Evolutionary conservation across 64 coral and sea anemone species (phyloP), one percentile per base, ranked within the genome.

Genomic region (Montipora cactus): DNA sequence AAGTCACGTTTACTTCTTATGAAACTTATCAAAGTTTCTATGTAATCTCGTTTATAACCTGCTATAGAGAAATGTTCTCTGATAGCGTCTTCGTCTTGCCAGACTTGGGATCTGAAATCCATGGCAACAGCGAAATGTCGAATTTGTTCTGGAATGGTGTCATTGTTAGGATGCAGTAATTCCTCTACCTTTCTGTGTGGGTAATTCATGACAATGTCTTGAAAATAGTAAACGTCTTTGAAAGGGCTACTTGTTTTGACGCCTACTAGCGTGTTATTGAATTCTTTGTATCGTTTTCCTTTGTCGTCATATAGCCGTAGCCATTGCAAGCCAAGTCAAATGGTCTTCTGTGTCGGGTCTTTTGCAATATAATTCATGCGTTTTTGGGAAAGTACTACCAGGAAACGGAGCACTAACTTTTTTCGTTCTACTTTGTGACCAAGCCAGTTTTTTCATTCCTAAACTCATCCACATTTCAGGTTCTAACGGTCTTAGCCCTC

Each of bases 401-500:
- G 19, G 6, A 7, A n/a, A 5, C 21, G 69, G n/a, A 20, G 15
- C 4, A 2, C 19, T 23, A 6, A 73, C 1, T 44, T 55, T 1
- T 51, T 75, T 77, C 69, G 82, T 1, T 79, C 48, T 22, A 84
- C 49, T 64, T 90, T 89, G 8, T 3, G 59, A 64, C 59, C 59
- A 64, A 11, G 59, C 59, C 4, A 64, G 8, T 15, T 64, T 64
- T 64, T 51, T 44, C 10, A 79, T 22, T 0, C 78, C 53, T 1
- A 95, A 18, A 19, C 69, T 20, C 16, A 95, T 37, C 15, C 79
- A 66, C 93, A 95, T 95, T 22, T 95, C 93, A 1, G 93, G 93
- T 79, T 95, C 93, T 13, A 6, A 10, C 0, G 84, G 92, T 3
- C 45, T 49, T 10, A 88, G 49, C 11, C 23, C 59, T 2, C 37